These are phyloP conservation scores for Rhodinocichla rosea DNA, from an alignment of 2,113 vertebrate species.

Conservation along the genomic window DNA sequence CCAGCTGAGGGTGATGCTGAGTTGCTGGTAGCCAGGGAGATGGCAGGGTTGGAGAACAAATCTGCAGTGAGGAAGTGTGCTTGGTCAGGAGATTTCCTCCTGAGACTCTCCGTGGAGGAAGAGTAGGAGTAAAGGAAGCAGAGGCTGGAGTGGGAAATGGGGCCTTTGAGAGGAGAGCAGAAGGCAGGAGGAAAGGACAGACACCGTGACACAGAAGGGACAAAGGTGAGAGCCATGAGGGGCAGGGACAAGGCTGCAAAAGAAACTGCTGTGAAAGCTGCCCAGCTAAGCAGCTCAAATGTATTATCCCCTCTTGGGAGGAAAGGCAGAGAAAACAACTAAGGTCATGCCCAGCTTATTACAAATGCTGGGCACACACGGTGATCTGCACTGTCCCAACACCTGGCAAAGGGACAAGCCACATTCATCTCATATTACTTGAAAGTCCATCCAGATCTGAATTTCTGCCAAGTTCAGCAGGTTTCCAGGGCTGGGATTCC, in stretches of 20 bases:
- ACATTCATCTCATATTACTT: not conserved
- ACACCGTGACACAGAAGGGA: not conserved
- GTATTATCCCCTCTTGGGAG: not conserved
- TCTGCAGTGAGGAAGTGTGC: not conserved
- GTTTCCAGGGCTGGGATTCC: not conserved
- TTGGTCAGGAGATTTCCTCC: slow-evolving; percentile 17
- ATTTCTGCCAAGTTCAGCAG: slow-evolving; percentile 1
- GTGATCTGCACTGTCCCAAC: not conserved
- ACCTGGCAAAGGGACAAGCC: slow-evolving; percentile 6
- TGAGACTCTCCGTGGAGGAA: slow-evolving; percentile 23
- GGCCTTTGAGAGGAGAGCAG: slow-evolving; percentile 11
- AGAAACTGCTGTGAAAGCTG: slow-evolving; percentile 2
- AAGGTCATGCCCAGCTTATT: not conserved
- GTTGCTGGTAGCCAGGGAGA: not conserved
- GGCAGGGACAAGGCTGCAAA: not conserved
- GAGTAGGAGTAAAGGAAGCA: slow-evolving; percentile 51
- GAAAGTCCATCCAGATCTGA: not conserved
- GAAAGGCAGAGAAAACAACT: not conserved
- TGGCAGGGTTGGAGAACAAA: not conserved
- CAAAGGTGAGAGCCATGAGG: not conserved
- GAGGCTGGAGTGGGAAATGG: slow-evolving; percentile 6
- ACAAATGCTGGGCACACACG: not conserved
- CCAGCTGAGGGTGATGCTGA: not conserved
- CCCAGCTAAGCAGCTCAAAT: not conserved
- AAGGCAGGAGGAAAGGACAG: not conserved